phyloP scores from a whole-genome alignment of 2,888 invertebrate genomes.

The Ichneumoninae sp. region DNA sequence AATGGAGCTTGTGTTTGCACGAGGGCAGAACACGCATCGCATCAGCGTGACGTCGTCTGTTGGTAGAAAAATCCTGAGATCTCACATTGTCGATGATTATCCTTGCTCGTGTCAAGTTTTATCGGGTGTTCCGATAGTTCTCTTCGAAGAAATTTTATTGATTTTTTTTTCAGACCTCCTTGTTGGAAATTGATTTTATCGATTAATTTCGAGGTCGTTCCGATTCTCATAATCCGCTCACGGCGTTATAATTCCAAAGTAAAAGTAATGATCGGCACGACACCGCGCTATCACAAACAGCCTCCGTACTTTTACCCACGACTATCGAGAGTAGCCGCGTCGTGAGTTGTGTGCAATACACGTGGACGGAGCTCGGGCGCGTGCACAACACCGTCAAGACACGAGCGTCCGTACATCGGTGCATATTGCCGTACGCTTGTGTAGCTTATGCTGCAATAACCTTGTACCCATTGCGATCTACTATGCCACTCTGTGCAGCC shows the following conservation, averaged over 20 bases:
- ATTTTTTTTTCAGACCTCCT: background rate
- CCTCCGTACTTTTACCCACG: slow-evolving; percentile 65
- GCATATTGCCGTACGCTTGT: slow-evolving; percentile 18
- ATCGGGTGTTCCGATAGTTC: background rate
- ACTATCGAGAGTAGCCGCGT: slow-evolving; percentile 29
- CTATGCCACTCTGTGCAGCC: slow-evolving; percentile 65
- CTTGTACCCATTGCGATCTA: slow-evolving; percentile 79
- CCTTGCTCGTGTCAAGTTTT: background rate
- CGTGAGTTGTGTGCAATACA: slow-evolving; percentile 17
- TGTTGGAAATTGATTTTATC: background rate
- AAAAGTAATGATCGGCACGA: slow-evolving; percentile 55
- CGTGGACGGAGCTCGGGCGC: slow-evolving; percentile 59
- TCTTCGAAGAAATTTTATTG: background rate
- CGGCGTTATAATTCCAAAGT: slow-evolving; percentile 37
- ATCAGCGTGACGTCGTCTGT: background rate
- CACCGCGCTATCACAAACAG: slow-evolving; percentile 44
- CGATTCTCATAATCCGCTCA: background rate
- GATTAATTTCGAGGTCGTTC: background rate
- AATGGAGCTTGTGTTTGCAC: slow-evolving; percentile 58
- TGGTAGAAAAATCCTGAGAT: background rate
- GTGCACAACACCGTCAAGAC: slow-evolving; percentile 41
- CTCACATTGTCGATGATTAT: background rate
- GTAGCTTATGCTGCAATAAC: slow-evolving; percentile 68
- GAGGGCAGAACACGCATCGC: slow-evolving; percentile 67
- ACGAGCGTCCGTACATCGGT: slow-evolving; percentile 5